phyloP scores from a whole-genome alignment of 2,888 invertebrate species.

The Drosophila histrio region DNA sequence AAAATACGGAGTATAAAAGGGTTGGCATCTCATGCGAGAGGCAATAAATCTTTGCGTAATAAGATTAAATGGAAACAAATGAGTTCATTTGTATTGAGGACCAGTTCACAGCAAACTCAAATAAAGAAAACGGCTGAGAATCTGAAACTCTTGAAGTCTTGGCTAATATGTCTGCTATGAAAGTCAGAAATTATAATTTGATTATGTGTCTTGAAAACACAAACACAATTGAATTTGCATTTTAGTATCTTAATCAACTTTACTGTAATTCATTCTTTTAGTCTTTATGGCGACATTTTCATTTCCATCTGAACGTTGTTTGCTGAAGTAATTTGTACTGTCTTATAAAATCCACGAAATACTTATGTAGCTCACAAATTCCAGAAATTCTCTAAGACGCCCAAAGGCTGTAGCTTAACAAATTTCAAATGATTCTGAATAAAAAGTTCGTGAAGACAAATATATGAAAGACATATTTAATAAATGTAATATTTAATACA shows the following conservation, averaged over 20 bases:
- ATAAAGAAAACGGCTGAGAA: not conserved
- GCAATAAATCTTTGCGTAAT: conserved; percentile 71
- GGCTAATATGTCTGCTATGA: not conserved
- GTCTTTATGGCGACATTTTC: no score
- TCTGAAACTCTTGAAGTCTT: not conserved
- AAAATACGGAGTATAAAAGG: conserved; percentile 35
- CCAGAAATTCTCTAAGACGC: no score
- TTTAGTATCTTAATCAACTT: not conserved
- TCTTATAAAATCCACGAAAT: no score
- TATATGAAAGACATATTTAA: no score
- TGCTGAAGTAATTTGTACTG: no score
- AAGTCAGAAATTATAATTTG: conserved; percentile 7
- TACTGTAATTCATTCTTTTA: not conserved
- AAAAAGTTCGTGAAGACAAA: no score
- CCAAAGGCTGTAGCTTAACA: no score
- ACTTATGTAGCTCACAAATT: no score
- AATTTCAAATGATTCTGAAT: no score
- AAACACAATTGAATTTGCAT: not conserved
- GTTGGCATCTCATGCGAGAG: conserved; percentile 59
- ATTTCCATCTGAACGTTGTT: no score
- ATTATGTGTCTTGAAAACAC: not conserved
- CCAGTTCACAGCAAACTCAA: conserved; percentile 26
- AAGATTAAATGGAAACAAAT: conserved; percentile 75
- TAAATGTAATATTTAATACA: not conserved
- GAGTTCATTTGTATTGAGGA: conserved; percentile 61